Evolutionary conservation across 2,113 vertebrate species (phyloP), one percentile per base, ranked within the genome.

Genomic region (Halichoerus grypus): DNA sequence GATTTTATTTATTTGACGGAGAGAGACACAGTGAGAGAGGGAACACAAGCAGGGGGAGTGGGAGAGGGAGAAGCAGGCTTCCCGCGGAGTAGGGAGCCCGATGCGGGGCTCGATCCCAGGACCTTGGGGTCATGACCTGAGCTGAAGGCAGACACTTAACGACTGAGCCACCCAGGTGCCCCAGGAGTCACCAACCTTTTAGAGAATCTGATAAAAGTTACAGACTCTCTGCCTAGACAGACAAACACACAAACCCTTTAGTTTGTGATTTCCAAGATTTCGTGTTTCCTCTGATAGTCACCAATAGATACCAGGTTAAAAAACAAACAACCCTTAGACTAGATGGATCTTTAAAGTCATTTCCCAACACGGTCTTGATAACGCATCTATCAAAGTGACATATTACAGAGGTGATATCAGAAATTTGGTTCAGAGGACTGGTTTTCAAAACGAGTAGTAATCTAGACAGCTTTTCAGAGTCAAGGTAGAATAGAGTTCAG

Each of bases 371-470:
- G 22, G 46, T 36, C 74, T 67, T 65, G 15, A 89, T 89, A 95
- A 55, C 5, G n/a, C 7, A 59, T 59, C 51, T 69, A 86, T 92
- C 42, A 65, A 94, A 83, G 36, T 95, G 71, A 94, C 26, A 19
- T 36, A 93, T 42, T 90, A 82, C 28, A 85, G 69, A 94, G 49
- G n/a, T 72, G 42, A 80, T 51, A 53, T 46, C 31, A 65, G 53
- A 97, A 91, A 93, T 76, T 46, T 93, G 42, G 16, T 65, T 95
- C 31, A 69, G n/a, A 93, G 55, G 46, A 59, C 0, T 88, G 53
- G 24, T 83, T 88, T 97, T 92, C 83, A 96, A 92, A 90, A 87
- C 51, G 31, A 79, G 42, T 51, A 79, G 42, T 57, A 19, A 91
- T 69, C 26, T 11, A 46, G 11, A 96, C 18, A 94, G n/a, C 9